These are phyloP conservation scores for western clawed frog (Xenopus tropicalis) DNA, from an alignment of 2,113 vertebrate genomes.

Conservation along the genomic window UCB_Xtro_10.0 CM004443.2:129501001-129501500, in stretches of 20 bases:
- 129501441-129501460: too few relatives aligned
- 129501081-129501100: conserved; percentile 7
- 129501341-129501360: too few relatives aligned
- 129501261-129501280: conserved; percentile 7
- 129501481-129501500: too few relatives aligned
- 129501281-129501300: background rate
- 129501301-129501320: background rate
- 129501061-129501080: background rate
- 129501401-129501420: too few relatives aligned
- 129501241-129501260: conserved; percentile 3
- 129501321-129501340: background rate
- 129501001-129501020: background rate
- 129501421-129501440: too few relatives aligned
- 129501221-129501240: background rate
- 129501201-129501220: conserved; percentile 1
- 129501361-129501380: too few relatives aligned
- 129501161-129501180: background rate
- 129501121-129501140: conserved; percentile 13
- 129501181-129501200: background rate
- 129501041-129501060: background rate
- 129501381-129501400: too few relatives aligned
- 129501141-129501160: conserved; percentile 16
- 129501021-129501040: background rate
- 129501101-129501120: conserved; percentile 30
- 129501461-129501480: too few relatives aligned